phyloP scores from a whole-genome alignment of 2,113 vertebrate species.

The Bufo gargarizans region DNA sequence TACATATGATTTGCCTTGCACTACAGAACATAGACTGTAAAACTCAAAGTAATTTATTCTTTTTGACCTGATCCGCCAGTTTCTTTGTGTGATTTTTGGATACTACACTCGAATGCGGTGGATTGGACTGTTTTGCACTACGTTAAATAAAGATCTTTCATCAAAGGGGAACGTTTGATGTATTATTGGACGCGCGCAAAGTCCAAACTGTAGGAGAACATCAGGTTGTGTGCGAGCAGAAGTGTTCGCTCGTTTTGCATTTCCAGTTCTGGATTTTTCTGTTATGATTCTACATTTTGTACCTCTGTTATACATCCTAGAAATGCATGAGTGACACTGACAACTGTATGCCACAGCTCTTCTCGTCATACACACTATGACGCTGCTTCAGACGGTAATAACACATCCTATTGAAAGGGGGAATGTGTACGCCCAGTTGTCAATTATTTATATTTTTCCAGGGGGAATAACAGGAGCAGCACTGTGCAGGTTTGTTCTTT shows the following conservation, averaged over 20 bases:
- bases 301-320: not conserved
- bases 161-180: not conserved
- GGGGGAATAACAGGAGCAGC: not conserved
- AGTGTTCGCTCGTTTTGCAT: no score
- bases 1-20: not conserved
- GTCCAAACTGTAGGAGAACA: not conserved
- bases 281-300: not conserved
- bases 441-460: not conserved
- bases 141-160: not conserved
- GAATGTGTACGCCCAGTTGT: not conserved
- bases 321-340: not conserved
- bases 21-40: not conserved
- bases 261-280: not conserved
- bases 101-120: not conserved
- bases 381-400: no score
- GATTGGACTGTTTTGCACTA: not conserved
- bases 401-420: no score
- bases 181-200: not conserved
- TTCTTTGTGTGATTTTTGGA: no score
- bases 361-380: no score
- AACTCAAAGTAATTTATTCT: conserved; percentile 10
- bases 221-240: no score
- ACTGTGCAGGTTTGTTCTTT: not conserved
- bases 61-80: not conserved
- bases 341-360: not conserved